Base-by-base conservation (phyloP, 2,797 vertebrate genomes). In the Gobio occitaniae region DNA sequence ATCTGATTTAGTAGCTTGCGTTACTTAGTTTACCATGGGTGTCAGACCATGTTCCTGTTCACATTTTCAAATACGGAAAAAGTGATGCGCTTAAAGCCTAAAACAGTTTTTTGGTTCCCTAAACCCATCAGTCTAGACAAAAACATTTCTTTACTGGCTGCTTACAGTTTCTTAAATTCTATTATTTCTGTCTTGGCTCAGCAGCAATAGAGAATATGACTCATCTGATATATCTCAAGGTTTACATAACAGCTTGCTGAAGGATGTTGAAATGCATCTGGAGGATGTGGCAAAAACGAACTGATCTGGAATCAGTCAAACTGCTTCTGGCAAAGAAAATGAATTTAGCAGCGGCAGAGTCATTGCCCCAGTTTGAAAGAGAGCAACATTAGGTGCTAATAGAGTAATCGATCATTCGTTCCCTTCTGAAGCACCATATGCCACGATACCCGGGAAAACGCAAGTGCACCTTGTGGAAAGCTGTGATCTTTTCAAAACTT, bases 241-340 rank as follows among this genome's bases (percentile, higher is more conserved):
- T 82, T 82, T 72, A 63, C 17, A 69, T 44, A 48, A 50, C 84
- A 56, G 68, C 76, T 70, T 88, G 48, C 19, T 9, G 36, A 50
- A 79, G 17, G 82, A 72, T 65, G 84, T 72, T 71, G n/a, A 75
- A 80, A 78, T 86, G 81, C 41, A 70, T 77, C 48, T 82, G 82
- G 38, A 79, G 21, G 71, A 38, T 65, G 47, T 82, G 76, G 63
- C 52, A 78, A 74, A 54, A 61, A 61, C 10, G 15, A 82, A 74
- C 63, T 63, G 82, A 41, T 65, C 38, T 68, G 48, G n/a, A 84
- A 78, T 85, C 61, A 72, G 84, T 72, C 74, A 54, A 72, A 69
- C 29, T 15, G 50, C 80, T 44, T 59, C 71, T 21, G 61, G 69
- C 66, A 11, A 25, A 72, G 59, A 36, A 76, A 74, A 83, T 68